Conservation (phyloP, 2,888 invertebrate species). For the Loripinus fragilis region DNA sequence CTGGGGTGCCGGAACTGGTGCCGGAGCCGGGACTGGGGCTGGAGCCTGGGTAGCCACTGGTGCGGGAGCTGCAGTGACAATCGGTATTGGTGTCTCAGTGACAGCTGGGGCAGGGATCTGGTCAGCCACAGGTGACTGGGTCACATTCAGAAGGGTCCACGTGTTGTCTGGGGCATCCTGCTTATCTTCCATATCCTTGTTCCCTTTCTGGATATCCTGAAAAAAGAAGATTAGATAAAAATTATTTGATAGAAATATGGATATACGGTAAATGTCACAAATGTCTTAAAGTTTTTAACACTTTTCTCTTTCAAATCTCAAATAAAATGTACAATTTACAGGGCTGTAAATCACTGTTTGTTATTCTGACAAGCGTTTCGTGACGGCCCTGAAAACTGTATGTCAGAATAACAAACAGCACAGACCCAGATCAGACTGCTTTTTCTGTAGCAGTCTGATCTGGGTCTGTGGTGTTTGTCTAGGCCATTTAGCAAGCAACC, state of each 20-base stretch:
- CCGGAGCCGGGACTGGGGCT: slow-evolving; percentile 20
- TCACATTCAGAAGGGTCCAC: slow-evolving; percentile 49
- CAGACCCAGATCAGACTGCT: too few species aligned
- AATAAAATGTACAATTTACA: background rate
- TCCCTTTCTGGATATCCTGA: slow-evolving; percentile 31
- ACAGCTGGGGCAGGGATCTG: slow-evolving; percentile 16
- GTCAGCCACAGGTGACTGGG: slow-evolving; percentile 10
- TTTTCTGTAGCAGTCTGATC: too few species aligned
- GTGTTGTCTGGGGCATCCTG: slow-evolving; percentile 21
- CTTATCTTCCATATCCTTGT: slow-evolving; percentile 9
- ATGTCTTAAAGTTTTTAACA: background rate
- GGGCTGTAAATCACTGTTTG: background rate
- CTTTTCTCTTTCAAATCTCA: too few species aligned
- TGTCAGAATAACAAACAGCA: too few species aligned
- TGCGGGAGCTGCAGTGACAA: background rate
- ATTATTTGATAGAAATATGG: too few species aligned
- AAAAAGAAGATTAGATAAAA: too few species aligned
- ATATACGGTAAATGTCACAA: background rate
- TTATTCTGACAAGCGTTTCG: too few species aligned
- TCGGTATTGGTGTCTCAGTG: slow-evolving; percentile 8
- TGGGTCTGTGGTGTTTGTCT: too few species aligned
- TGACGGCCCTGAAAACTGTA: too few species aligned
- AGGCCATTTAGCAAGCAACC: too few species aligned
- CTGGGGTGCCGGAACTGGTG: slow-evolving; percentile 23
- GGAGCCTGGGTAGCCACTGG: slow-evolving; percentile 2